Conservation (phyloP, 2,888 invertebrate genomes). For the Pheosia tremula region DNA sequence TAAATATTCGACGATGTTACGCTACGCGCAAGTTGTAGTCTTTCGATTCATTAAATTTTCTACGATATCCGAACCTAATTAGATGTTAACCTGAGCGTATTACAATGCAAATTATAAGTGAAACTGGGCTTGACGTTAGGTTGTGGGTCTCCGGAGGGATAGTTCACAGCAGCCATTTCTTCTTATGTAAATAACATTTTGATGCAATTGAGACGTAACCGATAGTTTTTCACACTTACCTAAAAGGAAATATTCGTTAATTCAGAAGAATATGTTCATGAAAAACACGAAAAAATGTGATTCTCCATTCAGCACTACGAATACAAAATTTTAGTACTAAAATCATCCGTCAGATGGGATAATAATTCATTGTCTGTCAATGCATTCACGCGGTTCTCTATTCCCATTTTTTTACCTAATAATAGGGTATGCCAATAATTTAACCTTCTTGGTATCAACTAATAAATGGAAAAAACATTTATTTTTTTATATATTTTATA, state of each 20-base stretch:
- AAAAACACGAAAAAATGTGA: slow-evolving; percentile 81
- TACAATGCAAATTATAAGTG: slow-evolving; percentile 60
- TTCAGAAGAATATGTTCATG: slow-evolving; percentile 77
- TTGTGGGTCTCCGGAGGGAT: slow-evolving; percentile 75
- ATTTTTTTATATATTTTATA: too few species aligned
- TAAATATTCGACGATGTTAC: slow-evolving; percentile 37
- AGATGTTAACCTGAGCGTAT: slow-evolving; percentile 52
- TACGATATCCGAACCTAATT: slow-evolving; percentile 30
- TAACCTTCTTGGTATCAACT: too few species aligned
- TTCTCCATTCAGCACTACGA: slow-evolving; percentile 83
- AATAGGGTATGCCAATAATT: too few species aligned
- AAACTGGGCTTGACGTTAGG: slow-evolving; percentile 81
- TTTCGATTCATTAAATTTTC: slow-evolving; percentile 23
- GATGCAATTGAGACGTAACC: slow-evolving; percentile 23
- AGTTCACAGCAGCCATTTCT: slow-evolving; percentile 55
- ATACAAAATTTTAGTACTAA: slow-evolving; percentile 82
- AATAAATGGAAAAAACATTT: too few species aligned
- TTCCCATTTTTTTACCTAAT: background rate
- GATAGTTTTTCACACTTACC: slow-evolving; percentile 65
- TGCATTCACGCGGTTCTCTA: slow-evolving; percentile 48
- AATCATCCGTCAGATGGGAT: slow-evolving; percentile 60
- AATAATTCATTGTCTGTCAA: slow-evolving; percentile 39
- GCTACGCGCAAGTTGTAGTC: slow-evolving; percentile 19
- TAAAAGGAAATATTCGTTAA: slow-evolving; percentile 72
- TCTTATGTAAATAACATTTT: slow-evolving; percentile 31